Evolutionary conservation across 2,113 vertebrate genomes (phyloP).

Genomic region (Grammatotria lemairii): DNA sequence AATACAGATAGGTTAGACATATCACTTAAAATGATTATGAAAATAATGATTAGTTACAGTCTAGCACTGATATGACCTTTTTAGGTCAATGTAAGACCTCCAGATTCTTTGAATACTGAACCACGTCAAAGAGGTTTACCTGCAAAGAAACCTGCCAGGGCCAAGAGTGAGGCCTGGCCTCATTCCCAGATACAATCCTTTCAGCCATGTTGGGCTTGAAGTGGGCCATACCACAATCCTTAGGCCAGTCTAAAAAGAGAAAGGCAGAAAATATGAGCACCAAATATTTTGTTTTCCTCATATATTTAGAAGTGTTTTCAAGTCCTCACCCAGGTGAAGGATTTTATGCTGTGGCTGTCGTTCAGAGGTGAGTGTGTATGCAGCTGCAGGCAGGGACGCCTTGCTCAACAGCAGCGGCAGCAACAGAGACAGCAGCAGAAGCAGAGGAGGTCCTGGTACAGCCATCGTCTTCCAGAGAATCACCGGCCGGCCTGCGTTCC

Average conservation of each 20-base stretch:
- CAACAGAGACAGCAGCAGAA: conserved; percentile 34
- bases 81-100: neutral
- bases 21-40: neutral
- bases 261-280: neutral
- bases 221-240: conserved; percentile 71
- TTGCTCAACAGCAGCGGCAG: conserved; percentile 53
- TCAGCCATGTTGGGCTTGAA: conserved; percentile 72
- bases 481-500: neutral
- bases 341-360: conserved; percentile 60
- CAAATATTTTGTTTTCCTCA: neutral
- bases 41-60: neutral
- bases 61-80: neutral
- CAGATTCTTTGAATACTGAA: neutral
- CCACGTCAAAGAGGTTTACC: conserved; percentile 31
- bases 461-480: conserved; percentile 58
- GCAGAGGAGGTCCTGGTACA: conserved; percentile 34
- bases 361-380: conserved; percentile 42
- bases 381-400: conserved; percentile 38
- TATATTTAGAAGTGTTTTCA: neutral
- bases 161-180: conserved; percentile 73
- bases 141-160: conserved; percentile 78
- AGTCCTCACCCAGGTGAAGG: conserved; percentile 59
- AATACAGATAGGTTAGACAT: neutral
- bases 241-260: conserved; percentile 68
- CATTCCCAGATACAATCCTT: conserved; percentile 70